Evolutionary conservation across 2,888 invertebrate genomes (phyloP), one percentile per base, ranked within the genome.

Genomic region (Lymantria dispar): DNA sequence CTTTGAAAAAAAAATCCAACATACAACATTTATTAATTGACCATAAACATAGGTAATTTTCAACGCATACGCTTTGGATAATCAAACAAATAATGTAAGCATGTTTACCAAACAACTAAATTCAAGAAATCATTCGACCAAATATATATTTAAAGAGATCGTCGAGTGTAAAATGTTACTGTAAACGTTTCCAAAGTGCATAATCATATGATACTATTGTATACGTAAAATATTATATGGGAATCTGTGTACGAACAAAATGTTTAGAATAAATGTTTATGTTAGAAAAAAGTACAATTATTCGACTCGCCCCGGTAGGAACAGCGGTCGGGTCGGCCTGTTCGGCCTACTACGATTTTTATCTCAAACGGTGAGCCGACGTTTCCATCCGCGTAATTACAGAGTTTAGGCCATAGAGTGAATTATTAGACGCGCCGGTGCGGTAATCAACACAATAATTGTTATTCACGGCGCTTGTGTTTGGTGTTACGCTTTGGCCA

Each of bases 351-450:
- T 72, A 78, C 72, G 87, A 87, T 89, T 87, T 85, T 81, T 87
- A 89, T 89, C 89, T 86, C 84, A 83, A 88, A 87, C 88, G 83
- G 85, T 84, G 82, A 85, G 86, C 87, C 85, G 86, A 78, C 85
- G 78, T 82, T 85, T 84, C 87, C 82, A 84, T 83, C 81, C 80
- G 62, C 80, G 83, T 91, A 91, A 91, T 90, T 88, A 91, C 85
- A 85, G 84, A 89, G 85, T 88, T 90, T 88, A 87, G 83, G 73
- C 78, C 72, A 76, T 80, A 76, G 80, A 88, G 87, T 89, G 89
- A 91, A 90, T 89, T 89, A 91, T 90, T 89, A 89, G 84, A 83
- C 78, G 76, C 78, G 79, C 75, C 77, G 72, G 76, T 74, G 78
- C 78, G 77, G 87, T 86, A 87, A 90, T 90, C 88, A 78, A 79